These are phyloP conservation scores for Dryobota labecula DNA, from an alignment of 2,888 invertebrate genomes.

Conservation along the genomic window DNA sequence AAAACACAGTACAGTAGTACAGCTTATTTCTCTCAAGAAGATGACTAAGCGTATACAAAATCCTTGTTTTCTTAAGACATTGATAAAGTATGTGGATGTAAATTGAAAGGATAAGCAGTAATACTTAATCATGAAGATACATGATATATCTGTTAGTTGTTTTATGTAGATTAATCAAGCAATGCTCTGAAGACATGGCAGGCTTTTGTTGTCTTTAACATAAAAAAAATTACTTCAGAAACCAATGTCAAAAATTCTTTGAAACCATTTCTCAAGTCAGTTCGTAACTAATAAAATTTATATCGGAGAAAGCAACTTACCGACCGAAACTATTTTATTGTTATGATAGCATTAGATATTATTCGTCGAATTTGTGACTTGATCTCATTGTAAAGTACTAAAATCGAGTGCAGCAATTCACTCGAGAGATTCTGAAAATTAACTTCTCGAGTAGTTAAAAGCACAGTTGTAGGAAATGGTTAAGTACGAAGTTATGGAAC, in stretches of 20 bases:
- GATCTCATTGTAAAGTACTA: background rate
- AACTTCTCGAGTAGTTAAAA: constrained; percentile 17
- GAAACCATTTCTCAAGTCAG: background rate
- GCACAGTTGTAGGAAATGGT: constrained; percentile 13
- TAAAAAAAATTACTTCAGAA: background rate
- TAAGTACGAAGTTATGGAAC: background rate
- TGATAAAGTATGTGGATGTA: constrained; percentile 48
- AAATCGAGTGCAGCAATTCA: background rate
- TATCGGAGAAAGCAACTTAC: background rate
- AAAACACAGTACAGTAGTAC: too few species aligned
- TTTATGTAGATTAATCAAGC: constrained; percentile 11
- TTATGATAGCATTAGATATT: background rate
- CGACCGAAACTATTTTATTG: background rate
- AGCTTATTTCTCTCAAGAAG: constrained; percentile 26
- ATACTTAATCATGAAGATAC: constrained; percentile 47
- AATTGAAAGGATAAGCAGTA: constrained; percentile 31
- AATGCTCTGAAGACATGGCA: constrained; percentile 3
- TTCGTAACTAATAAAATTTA: background rate
- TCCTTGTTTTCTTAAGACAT: constrained; percentile 42
- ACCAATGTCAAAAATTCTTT: background rate
- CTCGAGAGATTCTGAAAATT: background rate
- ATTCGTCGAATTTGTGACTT: constrained; percentile 1
- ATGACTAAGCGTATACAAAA: constrained; percentile 32
- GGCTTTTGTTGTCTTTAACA: background rate
- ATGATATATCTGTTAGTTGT: constrained; percentile 9